These are phyloP conservation scores for Dryocosmus kuriphilus DNA, from an alignment of 2,888 invertebrate species.

Conservation along the genomic window DNA sequence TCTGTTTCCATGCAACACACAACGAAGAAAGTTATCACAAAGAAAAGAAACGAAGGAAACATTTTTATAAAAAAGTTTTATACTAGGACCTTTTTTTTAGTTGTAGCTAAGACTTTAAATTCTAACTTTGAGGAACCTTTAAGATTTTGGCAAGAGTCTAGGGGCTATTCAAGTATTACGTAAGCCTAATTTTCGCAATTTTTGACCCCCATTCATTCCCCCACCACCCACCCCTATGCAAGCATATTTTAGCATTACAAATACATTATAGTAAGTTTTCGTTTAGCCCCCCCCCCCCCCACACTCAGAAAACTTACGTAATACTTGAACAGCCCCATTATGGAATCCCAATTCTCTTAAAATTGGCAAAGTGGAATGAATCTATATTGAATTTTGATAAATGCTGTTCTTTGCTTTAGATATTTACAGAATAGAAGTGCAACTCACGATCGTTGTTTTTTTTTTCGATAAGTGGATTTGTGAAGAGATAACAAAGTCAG, in stretches of 20 bases:
- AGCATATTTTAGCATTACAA: too few species aligned
- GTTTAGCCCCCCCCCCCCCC: too few species aligned
- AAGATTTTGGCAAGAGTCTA: not conserved
- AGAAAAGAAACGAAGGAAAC: not conserved
- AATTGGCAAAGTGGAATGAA: slow-evolving; percentile 12
- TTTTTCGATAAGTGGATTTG: not conserved
- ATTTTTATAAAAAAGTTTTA: not conserved
- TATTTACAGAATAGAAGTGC: not conserved
- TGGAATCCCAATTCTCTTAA: not conserved
- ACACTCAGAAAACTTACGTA: too few species aligned
- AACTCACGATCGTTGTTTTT: not conserved
- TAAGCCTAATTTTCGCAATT: too few species aligned
- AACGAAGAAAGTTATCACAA: not conserved
- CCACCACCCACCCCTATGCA: too few species aligned
- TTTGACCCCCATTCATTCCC: too few species aligned
- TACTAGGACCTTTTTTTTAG: slow-evolving; percentile 5
- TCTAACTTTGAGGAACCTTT: not conserved
- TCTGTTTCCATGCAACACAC: not conserved
- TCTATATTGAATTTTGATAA: not conserved
- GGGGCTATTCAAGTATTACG: too few species aligned
- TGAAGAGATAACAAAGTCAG: not conserved
- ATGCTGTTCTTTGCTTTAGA: not conserved
- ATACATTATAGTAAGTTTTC: too few species aligned
- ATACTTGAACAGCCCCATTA: too few species aligned
- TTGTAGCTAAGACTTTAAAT: slow-evolving; percentile 16